phyloP scores from a whole-genome alignment of 1,140 invertebrate species.

The Ostrea denselamellosa region DNA sequence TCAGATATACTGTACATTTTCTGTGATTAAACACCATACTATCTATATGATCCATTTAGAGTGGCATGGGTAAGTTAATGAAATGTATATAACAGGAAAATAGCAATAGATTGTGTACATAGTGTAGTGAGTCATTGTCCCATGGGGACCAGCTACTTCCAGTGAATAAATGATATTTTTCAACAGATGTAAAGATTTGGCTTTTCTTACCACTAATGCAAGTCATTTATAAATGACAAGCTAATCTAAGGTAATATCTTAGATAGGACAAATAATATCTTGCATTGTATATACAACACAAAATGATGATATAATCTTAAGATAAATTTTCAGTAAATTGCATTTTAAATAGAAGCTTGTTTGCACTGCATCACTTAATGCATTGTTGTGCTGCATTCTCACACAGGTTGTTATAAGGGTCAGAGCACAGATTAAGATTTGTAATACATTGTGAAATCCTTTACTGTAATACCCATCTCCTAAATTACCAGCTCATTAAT shows the following conservation, averaged over 20 bases:
- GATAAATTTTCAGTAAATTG: not conserved
- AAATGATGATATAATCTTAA: not conserved
- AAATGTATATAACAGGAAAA: conserved; percentile 9
- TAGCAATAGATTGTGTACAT: conserved; percentile 12
- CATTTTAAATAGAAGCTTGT: conserved; percentile 4
- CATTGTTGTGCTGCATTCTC: not conserved
- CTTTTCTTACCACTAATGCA: not conserved
- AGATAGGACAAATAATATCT: too few relatives aligned
- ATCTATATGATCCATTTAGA: not conserved
- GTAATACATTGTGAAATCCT: not conserved
- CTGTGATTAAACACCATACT: not conserved
- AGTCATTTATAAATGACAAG: not conserved
- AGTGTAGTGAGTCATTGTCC: not conserved
- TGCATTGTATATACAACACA: too few relatives aligned
- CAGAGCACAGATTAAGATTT: not conserved
- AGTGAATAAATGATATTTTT: not conserved
- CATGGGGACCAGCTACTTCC: not conserved
- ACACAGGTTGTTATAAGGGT: not conserved
- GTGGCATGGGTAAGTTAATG: not conserved
- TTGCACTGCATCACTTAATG: conserved; percentile 6
- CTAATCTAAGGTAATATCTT: not conserved
- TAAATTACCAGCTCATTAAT: not conserved
- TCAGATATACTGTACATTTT: not conserved
- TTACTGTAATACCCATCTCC: not conserved
- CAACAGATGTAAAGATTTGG: not conserved